Conservation (phyloP, 64 coral and sea anemone genomes). For the Montipora foliosa region DNA sequence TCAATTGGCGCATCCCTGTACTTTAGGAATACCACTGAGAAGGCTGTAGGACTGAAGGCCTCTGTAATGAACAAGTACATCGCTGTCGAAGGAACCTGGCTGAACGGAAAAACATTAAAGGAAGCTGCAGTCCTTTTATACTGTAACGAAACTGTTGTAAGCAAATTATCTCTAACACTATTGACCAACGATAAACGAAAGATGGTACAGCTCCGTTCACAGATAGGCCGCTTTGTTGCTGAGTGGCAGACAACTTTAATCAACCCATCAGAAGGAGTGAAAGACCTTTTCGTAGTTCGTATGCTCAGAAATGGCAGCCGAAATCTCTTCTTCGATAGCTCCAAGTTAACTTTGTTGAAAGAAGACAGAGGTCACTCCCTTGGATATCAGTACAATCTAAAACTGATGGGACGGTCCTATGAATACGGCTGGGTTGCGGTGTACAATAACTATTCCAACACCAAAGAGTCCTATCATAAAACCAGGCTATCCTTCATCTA, state of each 20-base stretch:
- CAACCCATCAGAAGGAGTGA: background rate
- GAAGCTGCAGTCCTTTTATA: constrained; percentile 61
- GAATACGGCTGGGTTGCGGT: constrained; percentile 74
- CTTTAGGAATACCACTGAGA: constrained; percentile 64
- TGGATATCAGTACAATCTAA: constrained; percentile 43
- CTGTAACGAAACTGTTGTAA: constrained; percentile 69
- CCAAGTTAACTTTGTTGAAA: constrained; percentile 58
- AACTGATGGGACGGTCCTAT: constrained; percentile 54
- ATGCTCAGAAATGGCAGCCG: constrained; percentile 77
- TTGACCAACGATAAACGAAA: constrained; percentile 16
- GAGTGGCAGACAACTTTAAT: constrained; percentile 11
- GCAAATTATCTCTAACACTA: background rate
- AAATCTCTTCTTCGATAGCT: constrained; percentile 58
- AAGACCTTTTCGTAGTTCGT: constrained; percentile 39
- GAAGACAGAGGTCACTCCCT: constrained; percentile 42
- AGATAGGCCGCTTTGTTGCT: constrained; percentile 44
- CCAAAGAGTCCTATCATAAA: constrained; percentile 59
- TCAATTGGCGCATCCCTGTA: constrained; percentile 60
- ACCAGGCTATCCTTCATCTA: constrained; percentile 64
- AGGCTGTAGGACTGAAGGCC: constrained; percentile 68
- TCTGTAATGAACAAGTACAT: constrained; percentile 69
- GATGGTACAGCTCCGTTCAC: constrained; percentile 49
- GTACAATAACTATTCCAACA: constrained; percentile 72
- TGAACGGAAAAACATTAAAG: constrained; percentile 64
- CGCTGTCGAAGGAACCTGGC: constrained; percentile 56